Evolutionary conservation across 2,888 invertebrate genomes (phyloP), one percentile per base, ranked within the genome.

Genomic region (Poecilobothrus nobilitatus): DNA sequence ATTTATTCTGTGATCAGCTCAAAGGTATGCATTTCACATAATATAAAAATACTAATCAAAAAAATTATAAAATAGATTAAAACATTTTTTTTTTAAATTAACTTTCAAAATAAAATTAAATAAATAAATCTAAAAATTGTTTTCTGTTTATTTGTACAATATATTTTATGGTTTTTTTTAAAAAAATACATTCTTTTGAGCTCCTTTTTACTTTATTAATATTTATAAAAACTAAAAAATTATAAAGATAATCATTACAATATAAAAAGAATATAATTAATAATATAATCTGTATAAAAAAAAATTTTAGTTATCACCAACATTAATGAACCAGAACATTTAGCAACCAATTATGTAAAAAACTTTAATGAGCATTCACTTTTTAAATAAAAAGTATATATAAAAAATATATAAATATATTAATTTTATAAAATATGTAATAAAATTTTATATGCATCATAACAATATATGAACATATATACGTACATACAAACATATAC

Each of bases 1-100:
- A 53, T 53, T 53, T 53, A n/a, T 53, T 53, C 53, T 53, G 53
- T 53, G 53, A 53, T 53, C 53, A 18, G 53, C 53, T 53, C 53
- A 53, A 53, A 53, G 53, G 18, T 53, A 15, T 53, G 53, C 53
- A 53, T 53, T 53, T 53, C 53, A 18, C 18, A 53, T 53, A 53
- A 18, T 18, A 53, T 53, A 18, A 12, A 53, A 53, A 27, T 4
- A 15, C 44, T 10, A 44, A 12, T n/a, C 15, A 53, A 53, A 53
- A 53, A 37, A 37, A 37, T 37, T 37, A 37, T 34, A 10, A 37
- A 37, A 37, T 37, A 37, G n/a, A n/a, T n/a, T n/a, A 8, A 37
- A 37, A 37, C 37, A 37, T 5, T 37, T 10, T 37, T 7, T 37
- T 10, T 37, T 37, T 37, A 1, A 37, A 5, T 37, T 7, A 27